Conservation (phyloP, 2,797 vertebrate genomes). For the Sphaeramia orbicularis region DNA sequence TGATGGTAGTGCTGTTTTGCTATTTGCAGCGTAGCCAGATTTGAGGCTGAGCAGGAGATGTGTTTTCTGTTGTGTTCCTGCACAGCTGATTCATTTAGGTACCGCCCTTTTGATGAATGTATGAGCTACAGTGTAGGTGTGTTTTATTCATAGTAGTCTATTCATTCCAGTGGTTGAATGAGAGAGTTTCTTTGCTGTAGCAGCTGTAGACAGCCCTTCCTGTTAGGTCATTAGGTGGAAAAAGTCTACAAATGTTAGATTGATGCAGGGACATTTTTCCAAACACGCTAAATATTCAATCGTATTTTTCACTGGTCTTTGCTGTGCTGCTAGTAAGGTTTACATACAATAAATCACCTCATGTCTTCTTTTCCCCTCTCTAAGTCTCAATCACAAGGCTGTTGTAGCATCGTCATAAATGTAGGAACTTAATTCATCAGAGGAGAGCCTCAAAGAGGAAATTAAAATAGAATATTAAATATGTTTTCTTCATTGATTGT, state of each 20-base stretch:
- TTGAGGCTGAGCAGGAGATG: constrained; percentile 30
- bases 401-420: constrained; percentile 31
- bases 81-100: constrained; percentile 13
- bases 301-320: background rate
- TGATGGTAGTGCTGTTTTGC: constrained; percentile 9
- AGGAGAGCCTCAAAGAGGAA: constrained; percentile 1
- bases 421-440: constrained; percentile 16
- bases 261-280: constrained; percentile 42
- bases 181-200: constrained; percentile 56
- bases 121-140: constrained; percentile 17
- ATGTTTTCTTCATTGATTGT: background rate
- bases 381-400: constrained; percentile 56
- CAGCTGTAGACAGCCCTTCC: constrained; percentile 52
- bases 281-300: constrained; percentile 19
- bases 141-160: constrained; percentile 56
- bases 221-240: constrained; percentile 56
- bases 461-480: constrained; percentile 7
- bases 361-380: constrained; percentile 36
- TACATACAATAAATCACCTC: constrained; percentile 18
- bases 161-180: constrained; percentile 67
- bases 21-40: constrained; percentile 18
- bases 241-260: constrained; percentile 46
- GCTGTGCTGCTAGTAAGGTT: background rate
- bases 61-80: constrained; percentile 30
- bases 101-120: constrained; percentile 49